Percentiles rank a stretch among this genome's conserved stretches.
Conservation (phyloP, 2,888 invertebrate genomes). For the Chalcis sispes region DNA sequence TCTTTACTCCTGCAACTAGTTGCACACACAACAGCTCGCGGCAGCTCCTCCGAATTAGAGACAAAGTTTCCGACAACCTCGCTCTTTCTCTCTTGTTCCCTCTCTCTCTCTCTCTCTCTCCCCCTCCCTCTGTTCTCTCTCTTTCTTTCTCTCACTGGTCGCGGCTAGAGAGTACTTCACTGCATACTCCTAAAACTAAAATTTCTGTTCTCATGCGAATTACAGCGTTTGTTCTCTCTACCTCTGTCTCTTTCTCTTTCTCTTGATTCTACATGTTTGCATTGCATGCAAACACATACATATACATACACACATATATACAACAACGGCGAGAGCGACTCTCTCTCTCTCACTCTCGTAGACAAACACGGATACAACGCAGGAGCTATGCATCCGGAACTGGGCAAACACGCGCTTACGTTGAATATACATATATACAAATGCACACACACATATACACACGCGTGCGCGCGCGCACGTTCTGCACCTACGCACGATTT, state of each 20-base stretch:
- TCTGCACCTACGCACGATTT: no score
- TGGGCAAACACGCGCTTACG: no score
- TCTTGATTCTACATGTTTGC: no score
- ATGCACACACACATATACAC: background rate
- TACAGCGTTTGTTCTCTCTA: no score
- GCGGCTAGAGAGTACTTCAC: no score
- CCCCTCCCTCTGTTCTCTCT: no score
- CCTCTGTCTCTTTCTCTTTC: conserved; percentile 2
- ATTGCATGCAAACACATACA: conserved; percentile 23
- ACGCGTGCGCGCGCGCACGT: background rate
- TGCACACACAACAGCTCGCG: conserved; percentile 40
- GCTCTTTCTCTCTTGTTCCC: background rate
- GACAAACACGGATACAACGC: no score
- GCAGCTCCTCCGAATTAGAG: conserved; percentile 45
- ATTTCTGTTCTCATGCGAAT: conserved; percentile 48
- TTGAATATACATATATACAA: background rate
- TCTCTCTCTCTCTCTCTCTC: no score
- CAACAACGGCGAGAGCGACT: no score
- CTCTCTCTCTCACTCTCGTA: no score
- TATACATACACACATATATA: background rate
- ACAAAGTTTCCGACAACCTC: conserved; percentile 33
- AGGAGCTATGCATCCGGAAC: no score
- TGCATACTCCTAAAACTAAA: conserved; percentile 45
- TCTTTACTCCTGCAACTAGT: conserved; percentile 40
- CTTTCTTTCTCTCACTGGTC: no score